Percentiles rank a stretch among this genome's conserved stretches.
Conservation (phyloP, 2,888 invertebrate species). For the Caenorhabditis afra region DNA sequence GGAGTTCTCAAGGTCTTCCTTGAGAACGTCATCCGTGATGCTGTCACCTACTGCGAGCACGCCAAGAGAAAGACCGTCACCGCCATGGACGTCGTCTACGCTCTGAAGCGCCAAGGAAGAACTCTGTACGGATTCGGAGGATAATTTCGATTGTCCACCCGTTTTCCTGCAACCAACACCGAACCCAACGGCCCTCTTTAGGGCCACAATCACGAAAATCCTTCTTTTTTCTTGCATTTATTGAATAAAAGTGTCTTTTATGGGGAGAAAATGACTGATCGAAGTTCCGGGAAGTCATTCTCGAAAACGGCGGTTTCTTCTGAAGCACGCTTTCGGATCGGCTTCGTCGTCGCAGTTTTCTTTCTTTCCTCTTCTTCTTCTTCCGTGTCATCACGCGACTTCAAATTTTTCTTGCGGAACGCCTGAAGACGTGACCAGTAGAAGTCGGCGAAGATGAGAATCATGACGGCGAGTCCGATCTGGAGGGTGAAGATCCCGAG, state of each 20-base stretch:
- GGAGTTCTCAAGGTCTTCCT: conserved; percentile 72
- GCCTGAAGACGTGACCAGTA: conserved; percentile 56
- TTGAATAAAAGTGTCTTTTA: neutral
- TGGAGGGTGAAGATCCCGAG: conserved; percentile 43
- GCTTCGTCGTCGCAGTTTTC: neutral
- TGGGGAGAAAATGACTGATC: conserved; percentile 54
- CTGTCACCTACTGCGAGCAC: conserved; percentile 90
- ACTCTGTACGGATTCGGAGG: conserved; percentile 79
- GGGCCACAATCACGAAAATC: conserved; percentile 64
- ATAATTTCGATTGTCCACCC: conserved; percentile 39
- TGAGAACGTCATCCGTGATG: conserved; percentile 87
- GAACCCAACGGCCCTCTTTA: conserved; percentile 77
- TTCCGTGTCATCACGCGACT: too few species aligned
- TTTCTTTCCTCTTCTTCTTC: conserved; percentile 6
- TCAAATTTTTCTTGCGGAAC: conserved; percentile 30
- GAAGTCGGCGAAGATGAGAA: conserved; percentile 64
- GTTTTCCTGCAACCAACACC: conserved; percentile 14
- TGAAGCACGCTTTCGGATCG: neutral
- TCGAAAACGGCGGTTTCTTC: conserved; percentile 43
- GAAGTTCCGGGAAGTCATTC: conserved; percentile 53
- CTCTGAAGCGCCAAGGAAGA: conserved; percentile 76
- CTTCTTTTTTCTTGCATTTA: neutral
- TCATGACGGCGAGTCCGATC: conserved; percentile 50
- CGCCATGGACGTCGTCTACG: conserved; percentile 91
- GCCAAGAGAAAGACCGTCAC: conserved; percentile 92